Conservation (phyloP, 2,888 invertebrate species). For the Plusia festucae region DNA sequence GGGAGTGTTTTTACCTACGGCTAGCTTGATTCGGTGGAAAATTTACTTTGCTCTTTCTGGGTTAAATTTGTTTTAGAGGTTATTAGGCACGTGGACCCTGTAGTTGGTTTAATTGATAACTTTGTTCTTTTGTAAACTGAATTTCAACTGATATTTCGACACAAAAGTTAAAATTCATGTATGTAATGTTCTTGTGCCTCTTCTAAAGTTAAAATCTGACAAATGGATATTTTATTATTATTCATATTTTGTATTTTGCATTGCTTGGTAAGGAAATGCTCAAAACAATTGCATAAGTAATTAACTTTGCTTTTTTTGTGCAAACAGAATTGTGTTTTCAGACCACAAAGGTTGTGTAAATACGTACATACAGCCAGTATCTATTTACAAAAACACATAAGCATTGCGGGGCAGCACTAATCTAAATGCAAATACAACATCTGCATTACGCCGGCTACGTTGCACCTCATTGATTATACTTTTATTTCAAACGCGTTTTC, state of each 20-base stretch:
- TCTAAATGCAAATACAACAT: constrained; percentile 76
- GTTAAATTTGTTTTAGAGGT: constrained; percentile 14
- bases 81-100: background rate
- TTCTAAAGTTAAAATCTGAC: no score
- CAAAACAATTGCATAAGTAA: no score
- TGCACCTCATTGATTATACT: constrained; percentile 61
- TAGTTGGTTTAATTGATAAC: background rate
- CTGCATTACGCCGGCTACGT: constrained; percentile 64
- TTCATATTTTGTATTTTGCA: no score
- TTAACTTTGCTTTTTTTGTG: no score
- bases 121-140: background rate
- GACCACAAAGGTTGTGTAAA: background rate
- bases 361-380: background rate
- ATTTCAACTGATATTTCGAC: no score
- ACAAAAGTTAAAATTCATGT: no score
- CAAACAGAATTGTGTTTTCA: background rate
- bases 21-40: constrained; percentile 38
- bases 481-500: constrained; percentile 38
- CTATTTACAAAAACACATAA: constrained; percentile 37
- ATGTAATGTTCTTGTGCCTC: no score
- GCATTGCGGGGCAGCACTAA: constrained; percentile 61
- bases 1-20: constrained; percentile 46
- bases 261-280: no score
- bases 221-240: no score
- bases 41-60: constrained; percentile 28